phyloP scores from a whole-genome alignment of 2,888 invertebrate species.

The Ophion ellenae region DNA sequence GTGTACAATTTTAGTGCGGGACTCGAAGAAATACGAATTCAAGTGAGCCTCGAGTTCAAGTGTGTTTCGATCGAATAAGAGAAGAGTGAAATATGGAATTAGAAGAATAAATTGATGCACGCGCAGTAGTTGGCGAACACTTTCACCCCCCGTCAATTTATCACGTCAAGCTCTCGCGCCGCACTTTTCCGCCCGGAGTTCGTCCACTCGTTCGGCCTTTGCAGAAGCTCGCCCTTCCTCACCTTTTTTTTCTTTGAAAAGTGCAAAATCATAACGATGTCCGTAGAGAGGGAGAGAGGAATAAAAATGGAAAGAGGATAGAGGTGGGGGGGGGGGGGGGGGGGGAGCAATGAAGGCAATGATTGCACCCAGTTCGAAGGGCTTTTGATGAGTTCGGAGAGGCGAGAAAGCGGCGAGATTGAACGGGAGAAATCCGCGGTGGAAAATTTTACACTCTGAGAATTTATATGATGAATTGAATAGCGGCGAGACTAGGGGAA shows the following conservation, averaged over 20 bases:
- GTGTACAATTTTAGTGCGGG: no score
- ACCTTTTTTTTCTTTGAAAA: neutral
- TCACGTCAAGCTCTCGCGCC: no score
- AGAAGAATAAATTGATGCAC: no score
- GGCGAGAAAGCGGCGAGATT: neutral
- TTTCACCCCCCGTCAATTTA: no score
- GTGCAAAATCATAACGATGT: constrained; percentile 17
- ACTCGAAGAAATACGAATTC: no score
- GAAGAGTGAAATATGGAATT: no score
- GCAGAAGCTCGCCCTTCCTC: neutral
- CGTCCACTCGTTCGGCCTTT: neutral
- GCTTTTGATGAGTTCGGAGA: constrained; percentile 51
- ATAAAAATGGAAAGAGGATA: no score
- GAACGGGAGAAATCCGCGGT: constrained; percentile 23
- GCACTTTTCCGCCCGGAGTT: neutral
- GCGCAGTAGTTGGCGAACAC: no score
- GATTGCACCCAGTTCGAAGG: constrained; percentile 25
- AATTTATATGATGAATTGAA: constrained; percentile 29
- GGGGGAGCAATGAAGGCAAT: neutral
- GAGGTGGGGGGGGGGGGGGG: constrained; percentile 18
- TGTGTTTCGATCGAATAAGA: no score
- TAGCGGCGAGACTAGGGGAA: neutral
- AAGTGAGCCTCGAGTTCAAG: no score
- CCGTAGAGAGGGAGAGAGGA: neutral
- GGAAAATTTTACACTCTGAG: constrained; percentile 17